Conservation (phyloP, 2,113 vertebrate species). For the Apodemus sylvaticus region DNA sequence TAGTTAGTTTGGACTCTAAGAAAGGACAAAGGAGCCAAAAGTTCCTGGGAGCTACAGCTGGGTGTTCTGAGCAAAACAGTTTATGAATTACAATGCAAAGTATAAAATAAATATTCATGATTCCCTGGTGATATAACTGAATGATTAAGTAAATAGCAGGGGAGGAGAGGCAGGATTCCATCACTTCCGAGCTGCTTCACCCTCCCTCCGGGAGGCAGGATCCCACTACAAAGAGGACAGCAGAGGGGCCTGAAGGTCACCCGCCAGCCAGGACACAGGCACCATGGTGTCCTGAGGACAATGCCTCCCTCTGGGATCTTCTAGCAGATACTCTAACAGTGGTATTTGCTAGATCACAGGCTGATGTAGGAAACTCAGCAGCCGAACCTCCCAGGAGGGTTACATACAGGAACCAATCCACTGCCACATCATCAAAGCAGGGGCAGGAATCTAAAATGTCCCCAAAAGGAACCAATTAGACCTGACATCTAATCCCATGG, state of each 20-base stretch:
- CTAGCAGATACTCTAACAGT: not conserved
- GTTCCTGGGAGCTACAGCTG: not conserved
- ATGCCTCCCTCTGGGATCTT: not conserved
- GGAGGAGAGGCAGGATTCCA: not conserved
- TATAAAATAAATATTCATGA: not conserved
- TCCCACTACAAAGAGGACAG: not conserved
- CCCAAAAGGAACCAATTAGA: rapidly evolving
- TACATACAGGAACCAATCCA: not conserved
- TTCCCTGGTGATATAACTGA: not conserved
- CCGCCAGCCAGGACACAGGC: not conserved
- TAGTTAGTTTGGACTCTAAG: rapidly evolving
- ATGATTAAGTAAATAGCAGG: not conserved
- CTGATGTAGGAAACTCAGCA: not conserved
- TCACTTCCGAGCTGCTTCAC: rapidly evolving
- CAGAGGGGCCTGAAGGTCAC: not conserved
- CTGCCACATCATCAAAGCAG: not conserved
- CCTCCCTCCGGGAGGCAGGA: not conserved
- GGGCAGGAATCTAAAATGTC: not conserved
- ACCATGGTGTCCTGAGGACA: not conserved
- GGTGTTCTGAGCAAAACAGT: not conserved
- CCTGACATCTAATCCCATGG: rapidly evolving
- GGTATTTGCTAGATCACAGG: not conserved
- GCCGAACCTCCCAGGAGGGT: not conserved
- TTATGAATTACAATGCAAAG: not conserved
- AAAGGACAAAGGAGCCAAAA: not conserved